These are phyloP conservation scores for Corvus hawaiiensis DNA, from an alignment of 2,113 vertebrate genomes.

Conservation along the genomic window DNA sequence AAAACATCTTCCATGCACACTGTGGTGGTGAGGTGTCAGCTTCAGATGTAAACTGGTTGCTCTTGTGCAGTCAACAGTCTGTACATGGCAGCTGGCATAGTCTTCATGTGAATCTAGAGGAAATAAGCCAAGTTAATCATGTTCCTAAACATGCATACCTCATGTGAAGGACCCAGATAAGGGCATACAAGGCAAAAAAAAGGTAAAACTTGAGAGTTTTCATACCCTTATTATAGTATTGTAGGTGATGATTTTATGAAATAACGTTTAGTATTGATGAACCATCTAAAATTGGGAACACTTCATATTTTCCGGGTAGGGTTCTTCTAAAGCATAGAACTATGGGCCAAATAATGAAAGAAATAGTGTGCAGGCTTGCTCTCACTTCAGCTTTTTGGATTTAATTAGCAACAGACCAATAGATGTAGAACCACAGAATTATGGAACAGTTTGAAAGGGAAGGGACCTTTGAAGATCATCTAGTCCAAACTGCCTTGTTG, in stretches of 20 bases:
- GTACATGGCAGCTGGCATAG: conserved; percentile 98
- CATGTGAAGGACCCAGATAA: neutral
- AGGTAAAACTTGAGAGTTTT: neutral
- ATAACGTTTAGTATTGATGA: neutral
- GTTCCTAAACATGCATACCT: neutral
- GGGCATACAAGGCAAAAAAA: neutral
- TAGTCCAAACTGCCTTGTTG: neutral
- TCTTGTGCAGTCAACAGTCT: conserved; percentile 96
- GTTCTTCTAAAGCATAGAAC: neutral
- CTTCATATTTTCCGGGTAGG: neutral
- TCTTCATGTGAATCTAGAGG: conserved; percentile 96
- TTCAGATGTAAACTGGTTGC: conserved; percentile 95
- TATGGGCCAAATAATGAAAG: neutral
- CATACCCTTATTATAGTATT: neutral
- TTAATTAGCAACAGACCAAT: neutral
- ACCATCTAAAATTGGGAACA: neutral
- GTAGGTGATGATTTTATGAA: neutral
- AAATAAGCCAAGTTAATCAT: neutral
- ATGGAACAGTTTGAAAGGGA: neutral
- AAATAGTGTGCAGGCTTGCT: neutral
- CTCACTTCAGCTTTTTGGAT: neutral
- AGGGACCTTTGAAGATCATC: neutral
- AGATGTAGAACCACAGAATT: neutral
- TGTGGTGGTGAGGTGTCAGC: neutral
- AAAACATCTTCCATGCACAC: conserved; percentile 71